phyloP scores from a whole-genome alignment of 1,140 invertebrate species.

The Leptinotarsa texana region DNA sequence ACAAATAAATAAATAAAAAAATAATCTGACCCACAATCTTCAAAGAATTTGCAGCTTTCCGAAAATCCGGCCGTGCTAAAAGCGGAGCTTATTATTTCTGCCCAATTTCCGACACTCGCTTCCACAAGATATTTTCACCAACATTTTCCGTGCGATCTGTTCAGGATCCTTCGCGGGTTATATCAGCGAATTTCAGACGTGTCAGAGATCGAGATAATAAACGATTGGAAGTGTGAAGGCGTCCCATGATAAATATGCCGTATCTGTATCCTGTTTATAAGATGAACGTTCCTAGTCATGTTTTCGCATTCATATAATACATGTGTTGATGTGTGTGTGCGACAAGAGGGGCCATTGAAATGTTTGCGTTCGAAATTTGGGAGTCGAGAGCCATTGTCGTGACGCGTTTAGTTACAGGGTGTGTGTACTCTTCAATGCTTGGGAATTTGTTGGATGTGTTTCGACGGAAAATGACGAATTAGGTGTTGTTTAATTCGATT shows the following conservation, averaged over 20 bases:
- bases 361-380: not conserved
- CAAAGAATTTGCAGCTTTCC: no score
- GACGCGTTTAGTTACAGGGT: not conserved
- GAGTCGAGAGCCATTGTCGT: not conserved
- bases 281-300: not conserved
- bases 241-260: constrained; percentile 1
- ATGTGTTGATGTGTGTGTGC: not conserved
- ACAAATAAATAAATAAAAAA: no score
- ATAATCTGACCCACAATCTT: no score
- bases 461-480: no score
- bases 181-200: constrained; percentile 2
- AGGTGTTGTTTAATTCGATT: no score
- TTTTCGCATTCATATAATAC: constrained; percentile 4
- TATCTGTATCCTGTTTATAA: constrained; percentile 6
- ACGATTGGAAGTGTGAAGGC: not conserved
- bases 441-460: no score
- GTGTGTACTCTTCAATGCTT: no score
- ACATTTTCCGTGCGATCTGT: constrained; percentile 2
- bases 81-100: constrained; percentile 2
- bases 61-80: no score
- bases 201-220: constrained; percentile 6
- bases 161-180: not conserved
- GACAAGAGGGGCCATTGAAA: constrained; percentile 1
- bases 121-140: not conserved
- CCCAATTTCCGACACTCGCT: not conserved